These are phyloP conservation scores for Acrocephalus arundinaceus DNA, from an alignment of 2,113 vertebrate species.

Conservation along the genomic window DNA sequence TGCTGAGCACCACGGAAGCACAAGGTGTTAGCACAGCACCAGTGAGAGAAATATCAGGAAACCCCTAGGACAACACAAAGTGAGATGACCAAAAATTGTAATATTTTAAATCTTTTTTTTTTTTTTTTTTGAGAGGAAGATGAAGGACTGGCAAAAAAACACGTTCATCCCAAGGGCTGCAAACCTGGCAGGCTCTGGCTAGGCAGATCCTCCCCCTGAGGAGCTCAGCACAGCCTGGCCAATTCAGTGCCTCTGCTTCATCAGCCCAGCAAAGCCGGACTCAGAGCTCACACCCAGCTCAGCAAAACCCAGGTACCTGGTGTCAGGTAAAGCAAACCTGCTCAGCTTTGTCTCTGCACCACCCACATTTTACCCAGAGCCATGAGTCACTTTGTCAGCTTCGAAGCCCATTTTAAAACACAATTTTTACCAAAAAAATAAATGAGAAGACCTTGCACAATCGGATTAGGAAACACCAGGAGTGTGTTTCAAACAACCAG, in stretches of 20 bases:
- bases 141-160: background rate
- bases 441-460: background rate
- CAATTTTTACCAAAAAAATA: background rate
- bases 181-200: background rate
- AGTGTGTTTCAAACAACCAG: constrained; percentile 36
- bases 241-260: too few species aligned
- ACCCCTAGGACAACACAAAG: background rate
- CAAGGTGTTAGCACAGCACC: background rate
- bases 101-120: background rate
- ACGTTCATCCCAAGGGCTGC: background rate
- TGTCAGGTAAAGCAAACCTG: background rate
- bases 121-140: background rate
- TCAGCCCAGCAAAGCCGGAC: background rate
- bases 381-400: background rate
- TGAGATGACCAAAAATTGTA: background rate
- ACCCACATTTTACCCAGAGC: background rate
- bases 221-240: background rate
- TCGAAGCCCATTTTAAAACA: background rate
- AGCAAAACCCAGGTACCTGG: background rate
- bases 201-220: background rate
- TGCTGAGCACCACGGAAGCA: background rate
- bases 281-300: background rate
- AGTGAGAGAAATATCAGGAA: background rate
- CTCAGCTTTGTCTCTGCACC: background rate
- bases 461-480: constrained; percentile 28